Percentiles rank a stretch among this genome's conserved stretches.
Conservation (phyloP, 1,140 invertebrate species). For the Charaxes varanes region DNA sequence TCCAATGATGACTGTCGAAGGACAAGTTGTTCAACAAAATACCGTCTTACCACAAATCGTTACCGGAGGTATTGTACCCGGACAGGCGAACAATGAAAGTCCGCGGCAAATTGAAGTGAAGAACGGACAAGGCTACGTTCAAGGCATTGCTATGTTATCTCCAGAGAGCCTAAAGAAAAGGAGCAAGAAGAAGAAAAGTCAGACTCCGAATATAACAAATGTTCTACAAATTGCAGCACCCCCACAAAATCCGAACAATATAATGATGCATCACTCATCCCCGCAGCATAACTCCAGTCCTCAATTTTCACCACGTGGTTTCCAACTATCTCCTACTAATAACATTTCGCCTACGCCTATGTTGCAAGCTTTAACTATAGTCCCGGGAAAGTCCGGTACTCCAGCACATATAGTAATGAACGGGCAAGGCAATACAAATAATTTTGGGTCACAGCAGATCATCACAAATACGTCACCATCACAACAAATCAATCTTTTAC, state of each 20-base stretch:
- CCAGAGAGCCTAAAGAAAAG: slow-evolving; percentile 82
- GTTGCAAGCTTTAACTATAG: slow-evolving; percentile 84
- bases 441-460: slow-evolving; percentile 80
- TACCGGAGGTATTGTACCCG: slow-evolving; percentile 78
- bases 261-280: slow-evolving; percentile 62
- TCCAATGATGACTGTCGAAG: slow-evolving; percentile 81
- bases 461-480: slow-evolving; percentile 81
- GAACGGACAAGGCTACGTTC: slow-evolving; percentile 68
- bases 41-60: slow-evolving; percentile 80
- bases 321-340: slow-evolving; percentile 78
- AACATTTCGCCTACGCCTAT: slow-evolving; percentile 77
- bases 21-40: slow-evolving; percentile 80
- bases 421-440: slow-evolving; percentile 76
- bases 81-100: slow-evolving; percentile 62
- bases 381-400: slow-evolving; percentile 82
- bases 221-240: slow-evolving; percentile 82
- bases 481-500: slow-evolving; percentile 84
- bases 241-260: slow-evolving; percentile 70
- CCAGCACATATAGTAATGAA: slow-evolving; percentile 84
- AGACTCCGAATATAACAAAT: slow-evolving; percentile 81
- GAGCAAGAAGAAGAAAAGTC: slow-evolving; percentile 83
- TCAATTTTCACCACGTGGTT: slow-evolving; percentile 78
- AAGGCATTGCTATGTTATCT: slow-evolving; percentile 78
- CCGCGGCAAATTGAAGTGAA: slow-evolving; percentile 58
- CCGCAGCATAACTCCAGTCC: slow-evolving; percentile 74